Evolutionary conservation across 2,113 vertebrate species (phyloP), one percentile per base, ranked within the genome.

Genomic region (Pelecanus crispus): DNA sequence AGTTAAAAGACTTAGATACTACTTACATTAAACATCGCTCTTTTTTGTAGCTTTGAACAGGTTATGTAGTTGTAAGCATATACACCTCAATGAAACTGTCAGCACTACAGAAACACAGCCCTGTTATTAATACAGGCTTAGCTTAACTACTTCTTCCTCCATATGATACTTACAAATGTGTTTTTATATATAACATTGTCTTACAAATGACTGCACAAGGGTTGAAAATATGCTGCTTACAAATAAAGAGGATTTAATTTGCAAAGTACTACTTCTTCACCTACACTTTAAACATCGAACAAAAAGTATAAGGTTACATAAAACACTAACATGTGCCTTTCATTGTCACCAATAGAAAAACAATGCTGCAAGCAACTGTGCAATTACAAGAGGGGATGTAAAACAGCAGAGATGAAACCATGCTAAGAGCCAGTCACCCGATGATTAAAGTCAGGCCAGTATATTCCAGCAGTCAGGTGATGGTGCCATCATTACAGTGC

Each of bases 391-490:
- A 91, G 92, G 45, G 78, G 96, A 89, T 96, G 71, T 91, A 92
- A 95, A 97, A 97, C 82, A 49, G 91, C 94, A 88, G 92, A 95
- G 94, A 96, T 79, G 86, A 97, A 95, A 68, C 95, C 45, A 73
- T 19, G 63, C 80, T 89, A 91, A 95, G 81, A 97, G 81, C 71
- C 93, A 95, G 88, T 93, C 94, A 96, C 90, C 88, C 66, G 36
- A 96, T 93, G 96, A 98, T 96, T 96, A 97, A 96, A 98, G 97
- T 94, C 97, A 97, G 94, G 81, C 90, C 94, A 95, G 94, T 87
- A 62, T 96, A 95, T 91, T 92, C 94, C 91, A 92, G 93, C 94
- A 97, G 95, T 96, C 94, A 97, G 97, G 97, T 95, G 97, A 97
- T 92, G 92, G 96, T 95, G 81, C 95, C 62, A 87, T 96, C 95